Evolutionary conservation across 2,888 invertebrate genomes (phyloP).

Genomic region (Epinotia bilunana): DNA sequence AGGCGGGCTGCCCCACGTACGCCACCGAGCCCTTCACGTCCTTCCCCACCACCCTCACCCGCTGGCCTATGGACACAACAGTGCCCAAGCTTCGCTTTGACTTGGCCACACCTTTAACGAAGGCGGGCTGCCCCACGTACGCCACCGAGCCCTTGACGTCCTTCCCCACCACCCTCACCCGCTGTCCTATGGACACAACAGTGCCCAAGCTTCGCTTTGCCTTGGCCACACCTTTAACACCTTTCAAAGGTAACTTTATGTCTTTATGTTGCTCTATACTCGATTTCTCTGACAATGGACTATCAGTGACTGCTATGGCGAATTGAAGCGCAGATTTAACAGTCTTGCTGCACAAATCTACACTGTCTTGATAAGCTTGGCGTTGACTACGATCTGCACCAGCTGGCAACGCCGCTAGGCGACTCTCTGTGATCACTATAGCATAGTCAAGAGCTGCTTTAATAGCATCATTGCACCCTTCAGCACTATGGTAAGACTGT

Average conservation of each 20-base stretch:
- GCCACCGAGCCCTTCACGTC: conserved; percentile 95
- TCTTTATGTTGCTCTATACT: neutral
- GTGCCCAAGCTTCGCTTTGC: neutral
- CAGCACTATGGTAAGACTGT: neutral
- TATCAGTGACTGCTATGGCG: conserved; percentile 20
- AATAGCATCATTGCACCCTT: conserved; percentile 6
- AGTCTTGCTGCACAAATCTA: conserved; percentile 13
- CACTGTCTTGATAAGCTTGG: neutral
- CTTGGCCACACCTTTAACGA: conserved; percentile 97
- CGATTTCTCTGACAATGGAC: conserved; percentile 48
- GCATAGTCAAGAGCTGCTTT: conserved; percentile 22
- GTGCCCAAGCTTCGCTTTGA: neutral
- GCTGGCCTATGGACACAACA: conserved; percentile 88
- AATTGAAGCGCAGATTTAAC: conserved; percentile 15
- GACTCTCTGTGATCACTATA: neutral
- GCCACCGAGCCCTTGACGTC: conserved; percentile 95
- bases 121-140: conserved; percentile 95
- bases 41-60: conserved; percentile 94
- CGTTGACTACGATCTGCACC: neutral
- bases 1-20: conserved; percentile 95
- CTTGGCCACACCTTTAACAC: neutral
- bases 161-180: conserved; percentile 94
- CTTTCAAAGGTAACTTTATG: neutral
- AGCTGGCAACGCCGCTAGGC: conserved; percentile 6
- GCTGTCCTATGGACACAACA: conserved; percentile 88